Conservation (phyloP, 2,113 vertebrate species). For the Pseudorasbora parva region DNA sequence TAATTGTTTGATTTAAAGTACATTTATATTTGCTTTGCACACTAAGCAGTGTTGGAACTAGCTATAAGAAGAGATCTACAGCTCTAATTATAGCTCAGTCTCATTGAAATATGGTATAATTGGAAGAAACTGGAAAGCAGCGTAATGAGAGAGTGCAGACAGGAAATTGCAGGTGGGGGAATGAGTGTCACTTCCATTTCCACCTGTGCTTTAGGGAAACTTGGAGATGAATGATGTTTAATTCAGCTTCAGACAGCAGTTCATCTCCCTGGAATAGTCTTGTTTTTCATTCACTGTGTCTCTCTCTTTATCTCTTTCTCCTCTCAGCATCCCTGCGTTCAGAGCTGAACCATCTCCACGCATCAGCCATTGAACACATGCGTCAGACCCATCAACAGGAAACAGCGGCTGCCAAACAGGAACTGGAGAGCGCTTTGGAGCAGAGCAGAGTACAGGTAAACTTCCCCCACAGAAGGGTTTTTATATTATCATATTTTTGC, state of each 20-base stretch:
- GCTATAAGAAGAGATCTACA: not conserved
- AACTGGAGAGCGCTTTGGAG: constrained; percentile 90
- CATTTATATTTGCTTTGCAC: not conserved
- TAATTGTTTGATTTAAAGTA: not conserved
- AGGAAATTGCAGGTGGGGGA: constrained; percentile 36
- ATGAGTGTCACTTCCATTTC: constrained; percentile 33
- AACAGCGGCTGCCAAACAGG: constrained; percentile 81
- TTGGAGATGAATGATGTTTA: constrained; percentile 47
- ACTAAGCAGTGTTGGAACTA: not conserved
- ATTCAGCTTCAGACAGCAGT: constrained; percentile 23
- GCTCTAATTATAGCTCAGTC: constrained; percentile 25
- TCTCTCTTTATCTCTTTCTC: constrained; percentile 54
- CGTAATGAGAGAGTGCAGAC: not conserved
- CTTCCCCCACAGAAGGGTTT: not conserved
- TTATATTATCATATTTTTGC: constrained; percentile 4
- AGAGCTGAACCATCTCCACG: constrained; percentile 95
- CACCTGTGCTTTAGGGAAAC: not conserved
- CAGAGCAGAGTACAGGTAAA: constrained; percentile 81
- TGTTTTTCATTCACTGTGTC: constrained; percentile 21
- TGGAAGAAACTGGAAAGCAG: constrained; percentile 23
- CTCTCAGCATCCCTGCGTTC: constrained; percentile 89
- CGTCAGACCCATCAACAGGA: constrained; percentile 93
- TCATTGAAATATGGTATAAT: constrained; percentile 9
- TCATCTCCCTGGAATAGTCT: constrained; percentile 15
- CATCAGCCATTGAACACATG: constrained; percentile 91